Conservation (phyloP, 2,888 invertebrate species). For the Platycheirus albimanus region DNA sequence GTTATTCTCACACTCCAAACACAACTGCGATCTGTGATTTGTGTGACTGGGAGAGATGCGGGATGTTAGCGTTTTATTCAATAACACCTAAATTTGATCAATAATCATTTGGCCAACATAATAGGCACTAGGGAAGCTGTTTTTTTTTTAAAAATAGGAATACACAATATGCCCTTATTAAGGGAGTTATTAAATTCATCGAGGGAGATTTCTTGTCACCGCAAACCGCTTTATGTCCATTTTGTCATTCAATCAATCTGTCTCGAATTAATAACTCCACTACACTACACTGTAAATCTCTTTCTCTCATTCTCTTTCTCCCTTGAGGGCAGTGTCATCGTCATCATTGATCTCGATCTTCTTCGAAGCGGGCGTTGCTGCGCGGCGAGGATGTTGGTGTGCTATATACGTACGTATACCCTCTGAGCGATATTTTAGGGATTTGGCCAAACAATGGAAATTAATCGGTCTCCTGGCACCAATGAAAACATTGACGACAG, state of each 20-base stretch:
- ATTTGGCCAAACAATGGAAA: slow-evolving; percentile 71
- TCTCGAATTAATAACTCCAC: slow-evolving; percentile 78
- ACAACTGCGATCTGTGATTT: slow-evolving; percentile 10
- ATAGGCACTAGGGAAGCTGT: too few relatives aligned
- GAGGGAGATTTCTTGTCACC: slow-evolving; percentile 59
- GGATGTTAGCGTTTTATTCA: slow-evolving; percentile 42
- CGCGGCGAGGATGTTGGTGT: too few relatives aligned
- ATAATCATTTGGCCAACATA: slow-evolving; percentile 50
- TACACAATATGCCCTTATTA: slow-evolving; percentile 43
- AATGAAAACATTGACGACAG: slow-evolving; percentile 74
- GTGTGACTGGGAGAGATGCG: slow-evolving; percentile 3
- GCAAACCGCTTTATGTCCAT: slow-evolving; percentile 74
- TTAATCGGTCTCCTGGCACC: slow-evolving; percentile 43
- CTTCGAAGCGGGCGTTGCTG: not conserved
- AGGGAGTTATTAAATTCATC: slow-evolving; percentile 68
- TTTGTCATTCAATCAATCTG: slow-evolving; percentile 79
- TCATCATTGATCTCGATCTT: slow-evolving; percentile 38
- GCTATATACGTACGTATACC: not conserved
- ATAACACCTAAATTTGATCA: slow-evolving; percentile 45
- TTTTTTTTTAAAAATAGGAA: too few relatives aligned
- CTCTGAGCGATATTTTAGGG: slow-evolving; percentile 51
- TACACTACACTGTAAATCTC: slow-evolving; percentile 63
- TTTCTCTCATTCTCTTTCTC: not conserved
- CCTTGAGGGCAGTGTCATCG: not conserved
- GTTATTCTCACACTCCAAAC: slow-evolving; percentile 70